Conservation (phyloP, 2,888 invertebrate species). For the Sinohyriopsis cumingii region DNA sequence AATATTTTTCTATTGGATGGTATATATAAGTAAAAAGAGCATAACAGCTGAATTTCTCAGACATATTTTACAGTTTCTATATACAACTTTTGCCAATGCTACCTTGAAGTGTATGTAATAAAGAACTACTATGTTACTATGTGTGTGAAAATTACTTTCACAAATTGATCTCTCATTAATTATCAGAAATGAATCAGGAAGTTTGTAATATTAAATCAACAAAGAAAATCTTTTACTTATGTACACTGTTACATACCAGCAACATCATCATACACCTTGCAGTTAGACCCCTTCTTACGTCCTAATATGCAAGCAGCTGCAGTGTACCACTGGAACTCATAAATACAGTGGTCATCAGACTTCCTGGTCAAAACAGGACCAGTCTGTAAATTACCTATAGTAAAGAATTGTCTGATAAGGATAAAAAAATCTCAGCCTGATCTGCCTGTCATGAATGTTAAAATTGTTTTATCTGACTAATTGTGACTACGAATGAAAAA, state of each 20-base stretch:
- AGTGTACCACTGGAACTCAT: conserved; percentile 69
- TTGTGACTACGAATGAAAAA: neutral
- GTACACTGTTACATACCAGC: conserved; percentile 37
- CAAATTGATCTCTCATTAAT: too few relatives aligned
- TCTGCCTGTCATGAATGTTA: neutral
- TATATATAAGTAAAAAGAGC: too few relatives aligned
- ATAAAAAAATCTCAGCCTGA: neutral
- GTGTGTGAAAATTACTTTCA: too few relatives aligned
- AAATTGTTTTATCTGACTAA: neutral
- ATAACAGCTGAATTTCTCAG: neutral
- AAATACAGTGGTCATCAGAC: conserved; percentile 57
- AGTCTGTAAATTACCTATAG: conserved; percentile 57
- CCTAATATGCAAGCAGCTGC: conserved; percentile 65
- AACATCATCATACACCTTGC: conserved; percentile 51
- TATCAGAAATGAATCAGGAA: too few relatives aligned
- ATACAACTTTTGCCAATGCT: too few relatives aligned
- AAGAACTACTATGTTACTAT: too few relatives aligned
- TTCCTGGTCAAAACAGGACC: conserved; percentile 51
- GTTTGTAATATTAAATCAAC: neutral
- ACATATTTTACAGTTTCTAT: too few relatives aligned
- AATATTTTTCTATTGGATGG: too few relatives aligned
- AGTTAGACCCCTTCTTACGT: conserved; percentile 44
- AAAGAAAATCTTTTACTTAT: neutral
- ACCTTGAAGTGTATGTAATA: too few relatives aligned
- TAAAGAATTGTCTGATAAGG: neutral